phyloP scores from a whole-genome alignment of 2,113 vertebrate species.

The Phainopepla nitens region DNA sequence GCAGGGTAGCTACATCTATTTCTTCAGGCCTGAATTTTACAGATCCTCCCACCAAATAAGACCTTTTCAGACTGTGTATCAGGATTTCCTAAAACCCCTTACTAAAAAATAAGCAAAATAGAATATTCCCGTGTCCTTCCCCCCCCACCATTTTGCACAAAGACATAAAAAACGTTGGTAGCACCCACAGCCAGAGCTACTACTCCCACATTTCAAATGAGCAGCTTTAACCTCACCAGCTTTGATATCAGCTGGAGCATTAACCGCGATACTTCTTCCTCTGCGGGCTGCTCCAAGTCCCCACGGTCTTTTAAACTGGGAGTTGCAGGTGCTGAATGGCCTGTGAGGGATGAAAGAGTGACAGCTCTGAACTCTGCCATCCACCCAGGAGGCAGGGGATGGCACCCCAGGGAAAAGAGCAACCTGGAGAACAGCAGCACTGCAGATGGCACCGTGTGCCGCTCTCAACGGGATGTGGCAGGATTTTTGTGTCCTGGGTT shows the following conservation, averaged over 20 bases:
- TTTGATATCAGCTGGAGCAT: slow-evolving; percentile 34
- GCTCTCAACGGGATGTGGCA: accelerated
- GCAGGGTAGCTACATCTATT: not conserved
- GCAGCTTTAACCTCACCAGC: slow-evolving; percentile 6
- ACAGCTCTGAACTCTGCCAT: not conserved
- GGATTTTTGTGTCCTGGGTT: not conserved
- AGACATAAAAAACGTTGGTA: not conserved
- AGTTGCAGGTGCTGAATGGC: slow-evolving; percentile 25
- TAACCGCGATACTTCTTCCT: not conserved
- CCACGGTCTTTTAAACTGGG: not conserved
- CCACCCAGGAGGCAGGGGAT: not conserved
- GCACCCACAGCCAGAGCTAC: not conserved
- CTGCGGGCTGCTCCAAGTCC: not conserved
- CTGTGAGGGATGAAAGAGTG: not conserved
- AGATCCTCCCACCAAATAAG: not conserved
- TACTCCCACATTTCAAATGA: not conserved
- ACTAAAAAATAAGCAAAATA: not conserved
- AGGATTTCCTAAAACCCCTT: not conserved
- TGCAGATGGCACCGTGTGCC: not conserved
- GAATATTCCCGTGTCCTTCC: not conserved
- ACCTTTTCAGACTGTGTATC: not conserved
- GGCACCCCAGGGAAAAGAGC: not conserved
- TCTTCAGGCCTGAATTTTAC: not conserved
- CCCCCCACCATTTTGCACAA: not conserved
- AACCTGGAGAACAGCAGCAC: not conserved